A percentile compares a stretch with the other conserved stretches of the same genome.
Conservation (phyloP, 2,797 vertebrate genomes). For the Geotrypetes seraphini region DNA sequence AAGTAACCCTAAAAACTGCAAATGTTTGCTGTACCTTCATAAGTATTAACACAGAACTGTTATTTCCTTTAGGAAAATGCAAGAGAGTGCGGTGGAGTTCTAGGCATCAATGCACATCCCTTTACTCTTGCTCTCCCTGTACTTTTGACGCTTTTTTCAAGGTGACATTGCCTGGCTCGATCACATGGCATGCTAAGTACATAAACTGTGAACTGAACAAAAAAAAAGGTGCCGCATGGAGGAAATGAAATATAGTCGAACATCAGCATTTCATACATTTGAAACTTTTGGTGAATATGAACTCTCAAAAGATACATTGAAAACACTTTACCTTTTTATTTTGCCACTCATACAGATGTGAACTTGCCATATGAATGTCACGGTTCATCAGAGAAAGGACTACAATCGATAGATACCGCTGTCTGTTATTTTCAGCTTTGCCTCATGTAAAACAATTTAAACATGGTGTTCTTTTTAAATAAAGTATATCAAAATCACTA, state of each 20-base stretch:
- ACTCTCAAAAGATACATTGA: constrained; percentile 62
- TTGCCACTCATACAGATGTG: constrained; percentile 55
- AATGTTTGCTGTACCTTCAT: no score
- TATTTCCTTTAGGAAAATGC: constrained; percentile 75
- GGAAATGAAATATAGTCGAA: constrained; percentile 59
- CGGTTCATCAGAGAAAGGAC: constrained; percentile 51
- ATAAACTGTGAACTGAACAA: constrained; percentile 63
- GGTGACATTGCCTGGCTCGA: constrained; percentile 74
- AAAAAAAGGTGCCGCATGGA: constrained; percentile 59
- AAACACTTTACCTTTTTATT: constrained; percentile 51
- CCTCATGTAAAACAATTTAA: constrained; percentile 76
- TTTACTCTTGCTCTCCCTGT: constrained; percentile 53
- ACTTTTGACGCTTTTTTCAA: constrained; percentile 60
- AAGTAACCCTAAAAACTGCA: no score
- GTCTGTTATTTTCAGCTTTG: constrained; percentile 73
- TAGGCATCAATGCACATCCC: constrained; percentile 48
- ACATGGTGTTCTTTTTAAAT: constrained; percentile 96
- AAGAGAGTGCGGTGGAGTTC: constrained; percentile 82
- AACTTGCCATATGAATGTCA: constrained; percentile 51
- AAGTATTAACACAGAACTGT: no score
- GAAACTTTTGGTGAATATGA: constrained; percentile 66
- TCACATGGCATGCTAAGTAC: constrained; percentile 62
- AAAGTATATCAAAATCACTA: constrained; percentile 77
- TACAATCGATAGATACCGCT: constrained; percentile 31
- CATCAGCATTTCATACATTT: constrained; percentile 71